A percentile compares a stretch with the other conserved stretches of the same genome.
phyloP scores from a whole-genome alignment of 2,888 invertebrate species.

The Embidobia sp. region DNA sequence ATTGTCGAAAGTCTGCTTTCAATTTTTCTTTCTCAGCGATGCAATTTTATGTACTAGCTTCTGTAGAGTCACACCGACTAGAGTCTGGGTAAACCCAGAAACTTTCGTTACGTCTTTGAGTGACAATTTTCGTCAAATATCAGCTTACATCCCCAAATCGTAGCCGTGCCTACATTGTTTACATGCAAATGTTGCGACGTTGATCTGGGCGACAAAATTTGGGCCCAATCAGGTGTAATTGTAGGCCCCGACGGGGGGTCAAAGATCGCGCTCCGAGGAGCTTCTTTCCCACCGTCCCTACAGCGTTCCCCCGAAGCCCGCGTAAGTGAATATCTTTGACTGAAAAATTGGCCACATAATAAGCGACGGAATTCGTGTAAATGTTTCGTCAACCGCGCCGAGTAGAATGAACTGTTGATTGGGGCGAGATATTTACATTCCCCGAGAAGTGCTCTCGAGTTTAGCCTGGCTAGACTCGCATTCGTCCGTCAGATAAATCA shows the following conservation, averaged over 20 bases:
- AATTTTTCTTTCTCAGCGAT: too few relatives aligned
- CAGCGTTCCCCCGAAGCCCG: conserved; percentile 32
- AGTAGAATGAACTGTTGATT: conserved; percentile 56
- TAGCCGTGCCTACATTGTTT: conserved; percentile 19
- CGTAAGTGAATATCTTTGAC: conserved; percentile 17
- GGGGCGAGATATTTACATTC: conserved; percentile 57
- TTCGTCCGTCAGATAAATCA: conserved; percentile 54
- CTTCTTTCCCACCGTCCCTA: conserved; percentile 74
- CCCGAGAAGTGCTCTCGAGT: conserved; percentile 36
- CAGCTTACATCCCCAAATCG: conserved; percentile 12
- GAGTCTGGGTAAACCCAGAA: too few relatives aligned
- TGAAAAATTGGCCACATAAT: conserved; percentile 49
- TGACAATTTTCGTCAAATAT: conserved; percentile 1
- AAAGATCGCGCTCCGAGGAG: conserved; percentile 53
- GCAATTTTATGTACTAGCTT: too few relatives aligned
- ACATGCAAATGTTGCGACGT: conserved; percentile 22
- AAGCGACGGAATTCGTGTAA: conserved; percentile 38
- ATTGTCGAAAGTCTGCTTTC: too few relatives aligned
- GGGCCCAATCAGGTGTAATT: conserved; percentile 80
- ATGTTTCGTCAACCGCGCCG: conserved; percentile 51
- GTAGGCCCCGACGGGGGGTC: conserved; percentile 76
- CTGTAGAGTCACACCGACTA: too few relatives aligned
- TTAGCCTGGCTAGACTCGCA: conserved; percentile 25
- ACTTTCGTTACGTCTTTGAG: too few relatives aligned
- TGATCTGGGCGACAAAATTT: conserved; percentile 71